Base-by-base conservation (phyloP, 2,113 vertebrate genomes). In the Solea solea region DNA sequence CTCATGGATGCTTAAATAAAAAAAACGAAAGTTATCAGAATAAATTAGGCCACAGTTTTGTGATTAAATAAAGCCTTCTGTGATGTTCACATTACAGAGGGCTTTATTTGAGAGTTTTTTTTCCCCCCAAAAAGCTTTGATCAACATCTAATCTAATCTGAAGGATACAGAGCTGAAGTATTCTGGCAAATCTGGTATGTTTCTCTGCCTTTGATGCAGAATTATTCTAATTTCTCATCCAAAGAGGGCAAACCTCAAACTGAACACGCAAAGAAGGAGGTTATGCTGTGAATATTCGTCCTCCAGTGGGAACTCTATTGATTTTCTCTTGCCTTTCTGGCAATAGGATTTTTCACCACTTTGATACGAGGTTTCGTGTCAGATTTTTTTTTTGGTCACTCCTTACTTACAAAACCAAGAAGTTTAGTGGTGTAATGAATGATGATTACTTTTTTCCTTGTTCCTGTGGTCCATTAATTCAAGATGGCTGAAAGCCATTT, bases 61-160 rank as follows among this genome's bases (percentile, higher is more conserved):
- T 66, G 78, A 85, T 90, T 34, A 34, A 34, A 72, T 91, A 83
- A 81, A 72, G 71, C 87, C 80, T 71, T 89, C 65, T 72, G 86
- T 88, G 88, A 88, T 75, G 68, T 71, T 88, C 81, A 80, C 49
- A 82, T 71, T 67, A 71, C 74, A 73, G 81, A 34, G 34, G 5
- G 34, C 34, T 34, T 6, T 34, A 88, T 44, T 55, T 67, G 63
- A 75, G 58, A 21, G 21, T 21, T 21, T 21, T 21, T 88, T 84
- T 88, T 86, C 85, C 69, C 74, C 74, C n/a, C n/a, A n/a, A 65
- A 88, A 86, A 85, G 80, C 85, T 86, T 89, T 87, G 82, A 91
- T 91, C 80, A 84, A 83, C 76, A 83, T 89, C 52, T 83, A 86
- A 88, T 90, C 77, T 81, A 85, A 86, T 90, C 83, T 83, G 56